Conservation (phyloP, 2,113 vertebrate genomes). For the Ophthalmolycus amberensis region DNA sequence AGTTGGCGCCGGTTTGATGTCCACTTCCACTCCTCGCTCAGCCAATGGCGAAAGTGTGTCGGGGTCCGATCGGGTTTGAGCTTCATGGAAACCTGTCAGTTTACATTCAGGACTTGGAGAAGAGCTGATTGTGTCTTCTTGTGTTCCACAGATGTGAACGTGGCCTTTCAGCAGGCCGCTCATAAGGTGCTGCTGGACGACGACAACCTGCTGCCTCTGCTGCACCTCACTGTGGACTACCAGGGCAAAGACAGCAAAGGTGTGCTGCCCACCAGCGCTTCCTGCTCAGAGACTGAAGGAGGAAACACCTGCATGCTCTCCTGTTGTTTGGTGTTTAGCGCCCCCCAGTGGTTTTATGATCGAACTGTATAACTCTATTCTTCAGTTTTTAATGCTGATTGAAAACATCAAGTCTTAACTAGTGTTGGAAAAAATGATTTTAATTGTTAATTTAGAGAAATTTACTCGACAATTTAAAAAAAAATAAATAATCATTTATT, state of each 20-base stretch:
- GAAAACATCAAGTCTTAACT: not conserved
- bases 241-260: conserved; percentile 97
- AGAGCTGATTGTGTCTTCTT: not conserved
- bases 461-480: not conserved
- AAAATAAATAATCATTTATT: not conserved
- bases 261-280: conserved; percentile 41
- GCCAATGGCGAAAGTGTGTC: too few relatives aligned
- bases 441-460: not conserved
- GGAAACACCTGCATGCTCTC: too few relatives aligned
- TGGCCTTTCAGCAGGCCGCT: conserved; percentile 97
- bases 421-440: too few relatives aligned
- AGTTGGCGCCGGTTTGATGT: too few relatives aligned
- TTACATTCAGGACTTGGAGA: too few relatives aligned
- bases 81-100: too few relatives aligned
- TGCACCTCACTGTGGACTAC: conserved; percentile 94
- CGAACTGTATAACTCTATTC: not conserved
- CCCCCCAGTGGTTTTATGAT: conserved; percentile 12
- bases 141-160: conserved; percentile 89
- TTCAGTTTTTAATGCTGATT: not conserved
- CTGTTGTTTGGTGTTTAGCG: not conserved
- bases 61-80: too few relatives aligned
- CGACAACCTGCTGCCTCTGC: conserved; percentile 95
- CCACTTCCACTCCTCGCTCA: too few relatives aligned
- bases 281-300: not conserved
- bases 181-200: conserved; percentile 97